Base-by-base conservation (phyloP, 2,113 vertebrate genomes). In the Sylvia atricapilla region DNA sequence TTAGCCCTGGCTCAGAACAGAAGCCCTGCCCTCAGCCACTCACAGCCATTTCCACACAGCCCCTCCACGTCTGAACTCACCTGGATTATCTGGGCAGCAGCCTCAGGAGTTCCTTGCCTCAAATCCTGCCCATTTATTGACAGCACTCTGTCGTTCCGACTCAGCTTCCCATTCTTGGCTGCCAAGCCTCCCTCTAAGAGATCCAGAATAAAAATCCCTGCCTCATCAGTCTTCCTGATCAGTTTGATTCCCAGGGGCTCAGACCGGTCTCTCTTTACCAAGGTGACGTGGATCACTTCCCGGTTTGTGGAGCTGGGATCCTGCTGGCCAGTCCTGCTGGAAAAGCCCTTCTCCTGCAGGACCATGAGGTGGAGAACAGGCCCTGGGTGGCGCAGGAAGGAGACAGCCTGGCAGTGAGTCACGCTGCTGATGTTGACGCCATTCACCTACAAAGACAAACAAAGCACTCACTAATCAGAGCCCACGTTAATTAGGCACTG, bases 71-170 rank as follows among this genome's bases (percentile, higher is more conserved):
- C 47, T 35, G 30, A 50, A 49, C 80, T 94, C 97, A 99, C 99
- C 99, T 99, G 99, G 95, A 99, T 99, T 82, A 99, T 99, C 95
- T 99, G 98, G 11, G 99, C 99, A 14, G 99, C 99, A 10, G 98
- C 98, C 97, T 99, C 99, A 1, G 99, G 99, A 11, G 99, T 99
- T 33, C 99, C 99, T 66, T 99, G 99, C 67, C 98, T 98, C 91
- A 99, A 96, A 97, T 99, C 98, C 10, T 99, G 98, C 17, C 99
- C 99, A 6, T 99, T 99, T 93, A 99, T 99, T 60, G 98, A 98
- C 79, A 99, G 93, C 28, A 99, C 99, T 84, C 98, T 98, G 96
- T 99, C 99, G 31, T 98, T 99, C 92, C 98, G 98, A 89, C 97
- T 98, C 92, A 99, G 97, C 93, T 98, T 99, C 33, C 99, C 99